A percentile compares a stretch with the other conserved stretches of the same genome.
Conservation (phyloP, 2,113 vertebrate species). For the Chaetops frenatus region DNA sequence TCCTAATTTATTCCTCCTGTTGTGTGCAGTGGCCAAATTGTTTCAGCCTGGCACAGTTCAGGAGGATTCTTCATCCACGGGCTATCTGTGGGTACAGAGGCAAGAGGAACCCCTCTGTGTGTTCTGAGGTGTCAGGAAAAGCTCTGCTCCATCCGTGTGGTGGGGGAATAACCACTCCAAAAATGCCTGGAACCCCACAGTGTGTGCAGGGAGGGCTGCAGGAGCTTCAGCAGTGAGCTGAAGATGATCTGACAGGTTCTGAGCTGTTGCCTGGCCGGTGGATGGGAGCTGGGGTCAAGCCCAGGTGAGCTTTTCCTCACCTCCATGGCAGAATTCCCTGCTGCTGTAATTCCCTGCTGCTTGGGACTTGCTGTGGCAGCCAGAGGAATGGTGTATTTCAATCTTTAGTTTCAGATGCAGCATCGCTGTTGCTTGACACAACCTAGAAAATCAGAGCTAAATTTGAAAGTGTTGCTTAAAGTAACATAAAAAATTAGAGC, state of each 20-base stretch:
- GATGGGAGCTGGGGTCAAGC: not conserved
- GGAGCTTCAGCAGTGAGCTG: not conserved
- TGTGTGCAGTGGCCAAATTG: not conserved
- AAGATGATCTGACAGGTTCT: not conserved
- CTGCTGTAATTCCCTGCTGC: not conserved
- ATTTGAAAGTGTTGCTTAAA: not conserved
- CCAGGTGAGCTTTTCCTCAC: not conserved
- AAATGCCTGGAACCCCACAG: not conserved
- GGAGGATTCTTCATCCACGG: not conserved
- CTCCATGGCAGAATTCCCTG: not conserved
- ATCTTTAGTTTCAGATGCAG: not conserved
- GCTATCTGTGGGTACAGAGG: not conserved
- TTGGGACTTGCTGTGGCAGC: not conserved
- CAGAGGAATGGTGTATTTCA: not conserved
- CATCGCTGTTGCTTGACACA: not conserved
- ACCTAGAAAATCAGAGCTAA: not conserved
- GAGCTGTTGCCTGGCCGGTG: not conserved
- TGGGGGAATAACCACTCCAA: not conserved
- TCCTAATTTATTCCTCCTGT: not conserved
- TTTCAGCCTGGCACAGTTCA: not conserved
- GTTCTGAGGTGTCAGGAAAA: not conserved
- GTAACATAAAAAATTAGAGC: not conserved
- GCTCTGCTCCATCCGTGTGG: accelerated
- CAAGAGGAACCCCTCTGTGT: accelerated
- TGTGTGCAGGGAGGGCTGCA: not conserved